Evolutionary conservation across 2,113 vertebrate genomes (phyloP), one percentile per base, ranked within the genome.

Genomic region (Forbesichthys agassizii): DNA sequence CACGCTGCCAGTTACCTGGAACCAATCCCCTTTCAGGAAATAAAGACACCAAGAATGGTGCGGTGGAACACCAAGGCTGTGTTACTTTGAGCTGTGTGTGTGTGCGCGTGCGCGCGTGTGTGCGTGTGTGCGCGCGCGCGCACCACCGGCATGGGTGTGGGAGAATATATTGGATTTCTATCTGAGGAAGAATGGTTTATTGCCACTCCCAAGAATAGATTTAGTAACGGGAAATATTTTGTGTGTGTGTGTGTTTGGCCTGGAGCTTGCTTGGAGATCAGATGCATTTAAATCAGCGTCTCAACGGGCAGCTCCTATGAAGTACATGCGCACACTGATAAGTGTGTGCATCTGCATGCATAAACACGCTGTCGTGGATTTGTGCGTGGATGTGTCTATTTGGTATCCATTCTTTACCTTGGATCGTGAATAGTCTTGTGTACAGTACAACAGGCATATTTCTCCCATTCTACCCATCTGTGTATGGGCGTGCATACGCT

Each of bases 251-350:
- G 36, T 47, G 42, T 16, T 86, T 88, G 85, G 81, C 84, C 86
- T 13, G 49, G 69, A 84, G 90, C 88, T 78, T 76, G 85, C 82
- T 86, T 86, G 73, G 79, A 89, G 88, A 91, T 91, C 88, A 91
- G 89, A 91, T 91, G 86, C 87, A 82, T 85, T 87, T 89, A 89
- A 90, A 90, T 91, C 90, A 83, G 79, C 81, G 57, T 90, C 87
- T 86, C 88, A 86, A 87, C 89, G 86, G 82, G 86, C 90, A 84
- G 83, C 83, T 78, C 84, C 73, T 80, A 83, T 81, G 74, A 72
- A 87, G 82, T 74, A 58, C 78, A 72, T 33, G 66, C 86, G 79
- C 78, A n/a, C 77, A 69, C 67, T 27, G 27, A 27, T 27, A 27
- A 27, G 27, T 42, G 36, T 42, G 36, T 42, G 36, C 36, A 42